Evolutionary conservation across 2,797 vertebrate species (phyloP).

Genomic region (Triplophysa yarkandensis): DNA sequence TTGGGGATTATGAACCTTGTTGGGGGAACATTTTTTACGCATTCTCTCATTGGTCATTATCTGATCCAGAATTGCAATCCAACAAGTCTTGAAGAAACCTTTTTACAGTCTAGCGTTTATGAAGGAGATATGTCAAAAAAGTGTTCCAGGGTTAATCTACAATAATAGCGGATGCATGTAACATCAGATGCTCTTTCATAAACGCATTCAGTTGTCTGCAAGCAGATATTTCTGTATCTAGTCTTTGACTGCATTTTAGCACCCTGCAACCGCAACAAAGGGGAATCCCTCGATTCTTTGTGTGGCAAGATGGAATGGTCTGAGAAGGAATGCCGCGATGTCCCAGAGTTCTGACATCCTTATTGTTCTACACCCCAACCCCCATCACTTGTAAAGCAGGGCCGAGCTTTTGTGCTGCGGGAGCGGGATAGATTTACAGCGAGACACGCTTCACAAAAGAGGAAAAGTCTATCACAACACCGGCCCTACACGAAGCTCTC

Average conservation of each 20-base stretch:
- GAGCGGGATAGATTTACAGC: constrained; percentile 75
- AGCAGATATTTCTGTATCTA: not conserved
- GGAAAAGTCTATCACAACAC: constrained; percentile 71
- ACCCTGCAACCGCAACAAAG: constrained; percentile 55
- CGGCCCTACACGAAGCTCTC: constrained; percentile 63
- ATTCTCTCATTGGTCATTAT: no score
- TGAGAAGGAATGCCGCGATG: constrained; percentile 71
- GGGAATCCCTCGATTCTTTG: constrained; percentile 63
- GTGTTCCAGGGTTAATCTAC: no score
- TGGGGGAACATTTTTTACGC: not conserved
- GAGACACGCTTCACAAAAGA: constrained; percentile 69
- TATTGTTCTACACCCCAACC: constrained; percentile 68
- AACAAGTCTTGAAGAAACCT: no score
- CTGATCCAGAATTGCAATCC: no score
- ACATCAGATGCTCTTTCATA: not conserved
- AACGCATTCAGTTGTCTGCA: not conserved
- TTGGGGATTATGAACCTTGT: no score
- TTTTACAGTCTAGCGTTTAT: no score
- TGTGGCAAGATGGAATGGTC: constrained; percentile 58
- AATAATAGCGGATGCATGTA: no score
- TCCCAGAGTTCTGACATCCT: constrained; percentile 66
- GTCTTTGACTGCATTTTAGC: constrained; percentile 2
- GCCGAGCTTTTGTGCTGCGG: constrained; percentile 67
- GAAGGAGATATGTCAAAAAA: no score
- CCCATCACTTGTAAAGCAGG: constrained; percentile 67